Evolutionary conservation across 2,888 invertebrate genomes (phyloP), one percentile per base, ranked within the genome.

Genomic region (Argyresthia albistria): DNA sequence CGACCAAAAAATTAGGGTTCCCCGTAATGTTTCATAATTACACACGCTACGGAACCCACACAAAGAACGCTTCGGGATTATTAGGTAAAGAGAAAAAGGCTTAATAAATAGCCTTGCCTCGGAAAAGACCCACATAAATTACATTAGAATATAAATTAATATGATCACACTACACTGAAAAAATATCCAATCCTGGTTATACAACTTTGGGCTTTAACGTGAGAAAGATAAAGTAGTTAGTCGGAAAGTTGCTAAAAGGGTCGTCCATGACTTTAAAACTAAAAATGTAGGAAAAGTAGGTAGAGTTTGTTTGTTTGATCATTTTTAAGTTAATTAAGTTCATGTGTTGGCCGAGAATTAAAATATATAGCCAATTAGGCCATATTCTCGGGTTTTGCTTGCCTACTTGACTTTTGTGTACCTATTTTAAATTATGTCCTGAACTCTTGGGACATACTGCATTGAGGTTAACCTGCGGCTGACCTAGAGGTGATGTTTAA

Each of bases 61-160:
- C 67, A 67, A 64, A 67, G 64, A 63, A 57, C 60, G 53, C 53
- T 55, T 55, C 54, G 51, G 49, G 46, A 57, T 60, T 62, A 64
- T 65, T 58, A 64, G 62, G 64, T 61, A 61, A 61, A 55, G 56
- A 56, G 60, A 61, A 60, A 71, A 72, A 71, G 69, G 66, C 63
- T 70, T 69, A 67, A 66, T 69, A 67, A 69, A 70, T 65, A 67
- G 56, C 58, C 53, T 57, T 65, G 61, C 58, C 59, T 58, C 63
- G 62, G 61, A 65, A 64, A 67, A 68, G 65, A 72, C 73, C 76
- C 70, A 62, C 69, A 79, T 80, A 82, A 82, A 84, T 83, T 80
- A 81, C 82, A 83, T 83, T 83, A 76, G 74, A 84, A 83, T 83
- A 80, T 80, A 83, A 83, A 84, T 83, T 78, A 80, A 77, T 77